phyloP scores from a whole-genome alignment of 2,888 invertebrate species.

The Drosophila peninsularis region DNA sequence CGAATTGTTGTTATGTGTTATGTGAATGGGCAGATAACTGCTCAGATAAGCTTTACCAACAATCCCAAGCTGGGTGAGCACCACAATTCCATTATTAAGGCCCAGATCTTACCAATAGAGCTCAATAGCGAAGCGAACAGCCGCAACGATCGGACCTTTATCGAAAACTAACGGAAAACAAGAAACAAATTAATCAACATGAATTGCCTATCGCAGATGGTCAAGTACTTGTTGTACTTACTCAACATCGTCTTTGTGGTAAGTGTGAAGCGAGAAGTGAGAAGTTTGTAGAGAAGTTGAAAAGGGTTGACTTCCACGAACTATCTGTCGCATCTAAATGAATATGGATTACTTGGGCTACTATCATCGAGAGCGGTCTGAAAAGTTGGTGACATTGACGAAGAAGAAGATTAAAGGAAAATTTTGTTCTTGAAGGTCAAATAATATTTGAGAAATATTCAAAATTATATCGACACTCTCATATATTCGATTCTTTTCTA shows the following conservation, averaged over 20 bases:
- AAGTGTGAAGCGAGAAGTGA: conserved; percentile 46
- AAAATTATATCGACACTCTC: too few species aligned
- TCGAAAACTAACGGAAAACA: conserved; percentile 3
- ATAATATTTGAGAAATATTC: too few species aligned
- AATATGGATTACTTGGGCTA: neutral
- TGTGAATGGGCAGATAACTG: conserved; percentile 35
- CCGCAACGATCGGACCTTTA: conserved; percentile 44
- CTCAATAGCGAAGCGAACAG: conserved; percentile 46
- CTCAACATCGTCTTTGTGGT: conserved; percentile 83
- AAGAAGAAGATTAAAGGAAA: too few species aligned
- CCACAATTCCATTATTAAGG: conserved; percentile 57
- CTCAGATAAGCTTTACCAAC: conserved; percentile 38
- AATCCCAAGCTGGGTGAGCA: conserved; percentile 11
- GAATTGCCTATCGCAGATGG: conserved; percentile 78
- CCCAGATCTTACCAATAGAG: conserved; percentile 22
- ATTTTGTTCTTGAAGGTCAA: neutral
- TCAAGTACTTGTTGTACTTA: conserved; percentile 82
- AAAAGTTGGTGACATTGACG: neutral
- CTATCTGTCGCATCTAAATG: neutral
- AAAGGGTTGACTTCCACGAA: neutral
- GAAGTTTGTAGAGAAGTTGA: neutral
- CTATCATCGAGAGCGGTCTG: neutral
- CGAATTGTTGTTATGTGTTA: conserved; percentile 43
- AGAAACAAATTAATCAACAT: conserved; percentile 59
- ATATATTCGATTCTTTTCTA: too few species aligned